A percentile compares a stretch with the other conserved stretches of the same genome.
phyloP scores from a whole-genome alignment of 2,797 vertebrate species.

The Megalops cyprinoides region DNA sequence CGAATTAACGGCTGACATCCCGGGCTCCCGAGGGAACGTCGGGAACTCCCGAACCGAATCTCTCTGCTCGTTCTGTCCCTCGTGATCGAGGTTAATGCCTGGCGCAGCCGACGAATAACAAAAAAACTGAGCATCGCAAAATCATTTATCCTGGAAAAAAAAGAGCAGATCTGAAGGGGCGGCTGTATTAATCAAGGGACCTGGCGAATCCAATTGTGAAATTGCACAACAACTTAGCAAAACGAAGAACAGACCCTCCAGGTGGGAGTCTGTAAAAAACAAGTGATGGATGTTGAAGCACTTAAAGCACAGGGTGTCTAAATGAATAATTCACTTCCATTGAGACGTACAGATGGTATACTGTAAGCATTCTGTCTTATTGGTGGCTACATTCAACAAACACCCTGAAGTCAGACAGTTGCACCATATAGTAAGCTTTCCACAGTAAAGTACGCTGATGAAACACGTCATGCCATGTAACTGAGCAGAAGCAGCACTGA shows the following conservation, averaged over 20 bases:
- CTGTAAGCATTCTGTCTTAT: background rate
- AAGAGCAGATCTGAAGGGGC: background rate
- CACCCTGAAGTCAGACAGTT: background rate
- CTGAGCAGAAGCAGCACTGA: too few species aligned
- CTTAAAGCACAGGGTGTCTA: background rate
- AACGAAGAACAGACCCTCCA: background rate
- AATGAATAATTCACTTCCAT: background rate
- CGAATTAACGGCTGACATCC: constrained; percentile 2
- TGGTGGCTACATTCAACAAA: background rate
- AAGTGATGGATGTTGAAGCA: background rate
- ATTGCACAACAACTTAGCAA: background rate
- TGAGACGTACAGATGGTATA: background rate
- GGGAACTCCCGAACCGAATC: background rate
- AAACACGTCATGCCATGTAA: too few species aligned
- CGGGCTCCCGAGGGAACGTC: constrained; percentile 5
- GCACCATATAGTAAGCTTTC: too few species aligned
- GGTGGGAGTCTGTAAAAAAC: background rate
- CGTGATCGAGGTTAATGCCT: constrained; percentile 7
- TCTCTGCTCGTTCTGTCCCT: background rate
- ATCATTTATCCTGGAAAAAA: background rate
- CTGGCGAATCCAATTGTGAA: background rate
- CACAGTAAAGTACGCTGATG: too few species aligned
- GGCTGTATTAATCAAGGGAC: background rate
- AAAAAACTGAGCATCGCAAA: background rate
- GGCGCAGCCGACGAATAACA: background rate